phyloP scores from a whole-genome alignment of 2,113 vertebrate species.

The Hepsetus odoe region DNA sequence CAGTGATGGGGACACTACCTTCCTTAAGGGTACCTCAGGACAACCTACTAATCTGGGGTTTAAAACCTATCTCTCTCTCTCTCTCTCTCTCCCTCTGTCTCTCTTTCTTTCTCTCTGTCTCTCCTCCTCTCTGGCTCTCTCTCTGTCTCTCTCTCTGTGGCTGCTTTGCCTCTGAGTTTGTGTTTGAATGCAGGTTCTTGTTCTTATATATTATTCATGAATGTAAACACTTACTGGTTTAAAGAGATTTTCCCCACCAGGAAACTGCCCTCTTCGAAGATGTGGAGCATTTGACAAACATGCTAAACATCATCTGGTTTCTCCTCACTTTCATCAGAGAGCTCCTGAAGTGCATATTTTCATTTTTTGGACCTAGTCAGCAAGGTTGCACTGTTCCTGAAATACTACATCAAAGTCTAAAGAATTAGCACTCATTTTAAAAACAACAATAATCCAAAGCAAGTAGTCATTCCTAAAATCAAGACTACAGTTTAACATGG shows the following conservation, averaged over 20 bases:
- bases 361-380: background rate
- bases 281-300: background rate
- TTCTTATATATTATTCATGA: slow-evolving; percentile 1
- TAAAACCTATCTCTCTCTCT: too few relatives aligned
- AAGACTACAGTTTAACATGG: background rate
- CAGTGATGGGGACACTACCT: too few relatives aligned
- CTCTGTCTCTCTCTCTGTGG: too few relatives aligned
- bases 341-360: background rate
- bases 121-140: background rate
- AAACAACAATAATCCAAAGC: too few relatives aligned
- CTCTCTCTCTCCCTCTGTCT: too few relatives aligned
- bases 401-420: background rate
- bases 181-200: background rate
- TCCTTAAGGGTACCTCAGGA: too few relatives aligned
- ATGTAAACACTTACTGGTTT: background rate
- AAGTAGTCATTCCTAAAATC: background rate
- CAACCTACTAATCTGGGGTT: too few relatives aligned
- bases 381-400: too few relatives aligned
- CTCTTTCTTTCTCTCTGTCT: background rate
- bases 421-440: too few relatives aligned
- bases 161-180: background rate
- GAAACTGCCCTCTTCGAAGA: background rate
- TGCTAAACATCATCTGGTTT: background rate
- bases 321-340: background rate
- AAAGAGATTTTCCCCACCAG: background rate